These are phyloP conservation scores for Fregata magnificens DNA, from an alignment of 2,113 vertebrate species.

Conservation along the genomic window DNA sequence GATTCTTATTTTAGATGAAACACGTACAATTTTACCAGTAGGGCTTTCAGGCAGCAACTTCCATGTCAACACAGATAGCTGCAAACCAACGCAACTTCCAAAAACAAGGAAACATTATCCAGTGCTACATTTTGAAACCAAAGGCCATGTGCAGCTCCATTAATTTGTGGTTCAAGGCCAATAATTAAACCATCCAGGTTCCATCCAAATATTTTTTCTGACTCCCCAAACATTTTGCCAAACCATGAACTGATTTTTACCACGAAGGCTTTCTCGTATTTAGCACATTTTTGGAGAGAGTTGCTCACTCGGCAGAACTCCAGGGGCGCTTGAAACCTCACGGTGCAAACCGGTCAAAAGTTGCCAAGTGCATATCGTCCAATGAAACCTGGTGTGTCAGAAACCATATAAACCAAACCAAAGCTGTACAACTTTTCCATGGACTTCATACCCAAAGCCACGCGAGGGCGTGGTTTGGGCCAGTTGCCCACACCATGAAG, in stretches of 20 bases:
- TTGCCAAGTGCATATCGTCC: constrained; percentile 19
- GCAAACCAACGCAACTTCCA: not conserved
- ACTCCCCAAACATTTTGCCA: constrained; percentile 52
- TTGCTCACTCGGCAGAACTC: constrained; percentile 42
- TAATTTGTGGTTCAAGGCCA: constrained; percentile 40
- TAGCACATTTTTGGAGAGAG: constrained; percentile 45
- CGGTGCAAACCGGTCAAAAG: not conserved
- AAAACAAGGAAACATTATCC: not conserved
- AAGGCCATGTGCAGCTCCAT: constrained; percentile 22
- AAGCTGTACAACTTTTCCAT: constrained; percentile 31
- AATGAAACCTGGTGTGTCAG: not conserved
- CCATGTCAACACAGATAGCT: not conserved
- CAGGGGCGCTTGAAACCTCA: not conserved
- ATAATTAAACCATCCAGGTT: constrained; percentile 36
- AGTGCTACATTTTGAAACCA: constrained; percentile 24
- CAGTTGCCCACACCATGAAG: not conserved
- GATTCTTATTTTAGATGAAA: not conserved
- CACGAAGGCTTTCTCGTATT: not conserved
- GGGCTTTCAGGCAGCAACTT: not conserved
- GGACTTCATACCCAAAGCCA: not conserved
- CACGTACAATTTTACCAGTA: not conserved
- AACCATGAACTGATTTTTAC: constrained; percentile 63
- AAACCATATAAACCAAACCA: constrained; percentile 32
- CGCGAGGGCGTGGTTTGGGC: not conserved
- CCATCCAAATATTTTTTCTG: constrained; percentile 40